A percentile compares a stretch with the other conserved stretches of the same genome.
phyloP scores from a whole-genome alignment of 2,113 vertebrate species.

The Menidia beryllina region DNA sequence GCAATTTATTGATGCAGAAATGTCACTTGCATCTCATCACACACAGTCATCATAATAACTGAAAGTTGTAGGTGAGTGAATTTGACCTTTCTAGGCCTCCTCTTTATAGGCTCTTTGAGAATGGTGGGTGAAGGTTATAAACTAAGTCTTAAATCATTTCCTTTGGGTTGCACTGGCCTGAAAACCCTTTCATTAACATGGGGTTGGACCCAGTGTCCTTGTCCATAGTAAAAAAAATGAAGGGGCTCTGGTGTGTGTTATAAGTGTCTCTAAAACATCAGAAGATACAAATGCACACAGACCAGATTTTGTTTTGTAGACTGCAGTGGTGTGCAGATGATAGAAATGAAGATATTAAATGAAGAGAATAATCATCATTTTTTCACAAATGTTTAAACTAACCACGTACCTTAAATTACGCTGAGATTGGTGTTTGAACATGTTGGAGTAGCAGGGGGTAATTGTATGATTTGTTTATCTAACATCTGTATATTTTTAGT shows the following conservation, averaged over 20 bases:
- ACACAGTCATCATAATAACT: constrained; percentile 10
- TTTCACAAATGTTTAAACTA: background rate
- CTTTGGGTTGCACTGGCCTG: constrained; percentile 26
- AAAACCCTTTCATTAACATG: constrained; percentile 55
- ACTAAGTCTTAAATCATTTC: constrained; percentile 44
- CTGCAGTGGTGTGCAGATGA: too few species aligned
- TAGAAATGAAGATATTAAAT: too few species aligned
- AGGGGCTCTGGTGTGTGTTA: constrained; percentile 61
- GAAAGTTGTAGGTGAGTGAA: constrained; percentile 34
- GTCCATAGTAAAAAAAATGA: constrained; percentile 37
- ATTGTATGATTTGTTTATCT: constrained; percentile 58
- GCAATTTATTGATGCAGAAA: constrained; percentile 19
- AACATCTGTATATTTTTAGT: constrained; percentile 67
- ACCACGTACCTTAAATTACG: constrained; percentile 9
- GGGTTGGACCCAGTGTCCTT: constrained; percentile 44
- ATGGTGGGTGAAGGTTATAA: constrained; percentile 49
- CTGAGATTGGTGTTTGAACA: constrained; percentile 18
- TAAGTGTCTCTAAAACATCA: constrained; percentile 28
- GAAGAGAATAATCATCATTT: background rate
- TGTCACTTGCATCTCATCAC: constrained; percentile 27
- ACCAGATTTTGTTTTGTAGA: background rate
- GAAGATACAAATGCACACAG: constrained; percentile 11
- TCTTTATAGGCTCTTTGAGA: constrained; percentile 33
- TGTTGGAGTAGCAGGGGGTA: constrained; percentile 32
- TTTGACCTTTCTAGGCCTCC: constrained; percentile 34